Evolutionary conservation across 1,140 invertebrate species (phyloP).

Genomic region (Drosophila repleta): DNA sequence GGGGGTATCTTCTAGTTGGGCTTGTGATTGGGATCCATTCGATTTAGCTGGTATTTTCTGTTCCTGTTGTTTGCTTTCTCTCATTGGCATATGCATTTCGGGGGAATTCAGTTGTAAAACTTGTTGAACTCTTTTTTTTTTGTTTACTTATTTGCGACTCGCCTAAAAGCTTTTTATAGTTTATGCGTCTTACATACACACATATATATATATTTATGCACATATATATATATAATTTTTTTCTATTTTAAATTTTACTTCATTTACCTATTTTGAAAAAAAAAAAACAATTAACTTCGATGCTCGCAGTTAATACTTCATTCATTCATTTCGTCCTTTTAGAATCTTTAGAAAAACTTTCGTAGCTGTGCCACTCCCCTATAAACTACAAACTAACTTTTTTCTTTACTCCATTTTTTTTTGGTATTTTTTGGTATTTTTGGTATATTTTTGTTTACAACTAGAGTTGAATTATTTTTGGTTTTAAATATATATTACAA

Average conservation of each 20-base stretch:
- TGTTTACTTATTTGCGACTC: not conserved
- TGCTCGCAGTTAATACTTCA: conserved; percentile 73
- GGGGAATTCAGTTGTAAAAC: conserved; percentile 38
- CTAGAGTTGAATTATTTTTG: conserved; percentile 47
- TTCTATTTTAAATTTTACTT: conserved; percentile 14
- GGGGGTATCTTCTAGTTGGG: not conserved
- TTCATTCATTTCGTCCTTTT: too few relatives aligned
- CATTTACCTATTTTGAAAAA: conserved; percentile 35
- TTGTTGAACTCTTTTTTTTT: conserved; percentile 25
- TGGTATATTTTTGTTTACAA: conserved; percentile 29
- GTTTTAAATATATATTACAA: conserved; percentile 43
- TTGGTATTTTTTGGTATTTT: not conserved
- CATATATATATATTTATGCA: conserved; percentile 52
- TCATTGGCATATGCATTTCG: conserved; percentile 29
- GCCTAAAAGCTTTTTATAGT: too few relatives aligned
- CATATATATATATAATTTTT: conserved; percentile 16
- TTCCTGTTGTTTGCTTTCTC: too few relatives aligned
- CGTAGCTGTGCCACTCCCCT: conserved; percentile 76
- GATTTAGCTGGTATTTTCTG: conserved; percentile 34
- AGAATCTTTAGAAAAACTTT: conserved; percentile 77
- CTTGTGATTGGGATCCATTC: conserved; percentile 39
- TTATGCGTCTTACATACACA: conserved; percentile 39
- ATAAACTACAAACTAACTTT: conserved; percentile 50
- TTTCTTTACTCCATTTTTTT: conserved; percentile 9
- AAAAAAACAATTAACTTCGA: conserved; percentile 67